Base-by-base conservation (phyloP, 2,113 vertebrate species). In the Hippotragus niger region DNA sequence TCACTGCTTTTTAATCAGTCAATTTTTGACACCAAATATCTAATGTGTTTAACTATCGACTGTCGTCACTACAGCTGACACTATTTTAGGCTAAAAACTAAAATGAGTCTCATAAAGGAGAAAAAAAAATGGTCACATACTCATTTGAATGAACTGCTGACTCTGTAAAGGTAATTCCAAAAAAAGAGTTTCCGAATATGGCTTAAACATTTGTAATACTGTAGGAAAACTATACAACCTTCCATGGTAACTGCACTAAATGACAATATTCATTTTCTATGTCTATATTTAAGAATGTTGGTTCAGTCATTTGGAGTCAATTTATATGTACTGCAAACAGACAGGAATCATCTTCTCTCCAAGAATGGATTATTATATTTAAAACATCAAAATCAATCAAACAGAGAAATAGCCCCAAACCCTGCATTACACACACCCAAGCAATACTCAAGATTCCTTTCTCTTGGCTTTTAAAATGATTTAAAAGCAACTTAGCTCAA, bases 361-460 rank as follows among this genome's bases (percentile, higher is more conserved):
- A 91, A 81, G 47, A 90, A 36, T 60, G 25, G 31, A 80, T 7
- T 78, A 19, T 84, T 71, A 58, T 67, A 82, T 94, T 95, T 95
- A 81, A 89, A 96, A 96, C 78, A 94, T 52, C 23, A 52, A 86
- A 96, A 80, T 88, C 43, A 96, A 87, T 82, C 67, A 98, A 71
- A 93, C 2, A 93, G 71, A 84, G 23, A 50, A 96, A 57, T 82
- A 91, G 40, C 81, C 50, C 55, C 47, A 86, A 85, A 89, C 40
- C 29, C 64, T 52, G 10, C 19, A 50, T 94, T 74, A 86, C 76
- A 92, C 25, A 67, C 7, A 97, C 25, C 45, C 50, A 91, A 94
- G 50, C 29, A 95, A 90, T 17, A 94, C 21, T 81, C 29, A 96
- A 80, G 47, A 71, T 7, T 82, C 45, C 53, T 93, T 97, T 82